Base-by-base conservation (phyloP, 1,140 invertebrate genomes). In the Danaus plexippus region DNA sequence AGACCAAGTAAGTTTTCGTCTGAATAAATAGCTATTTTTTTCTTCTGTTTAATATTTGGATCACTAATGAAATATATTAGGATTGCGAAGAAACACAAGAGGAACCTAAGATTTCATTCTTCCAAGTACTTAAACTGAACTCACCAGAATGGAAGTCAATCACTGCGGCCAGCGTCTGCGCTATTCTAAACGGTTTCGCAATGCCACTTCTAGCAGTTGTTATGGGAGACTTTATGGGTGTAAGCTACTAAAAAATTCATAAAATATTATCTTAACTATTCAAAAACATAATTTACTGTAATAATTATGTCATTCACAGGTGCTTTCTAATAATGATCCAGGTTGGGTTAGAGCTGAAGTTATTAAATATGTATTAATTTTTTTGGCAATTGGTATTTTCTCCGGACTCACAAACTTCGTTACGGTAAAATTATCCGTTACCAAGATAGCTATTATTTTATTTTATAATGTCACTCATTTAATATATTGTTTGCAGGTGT, bases 181-280 rank as follows among this genome's bases (percentile, higher is more conserved):
- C 94, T 0, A 62, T 92, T 0, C 69, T 95, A 9, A 91, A 90
- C 66, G 95, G 95, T 6, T 89, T 89, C 50, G 88, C 91, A 44
- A 92, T 94, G 87, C 95, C 95, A 1, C 69, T 92, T 0, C 94
- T 95, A 75, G 92, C 94, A 1, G 85, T 96, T 50, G 85, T 96
- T 13, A 92, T 96, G 64, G 92, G 94, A 51, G 92, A 95, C 77
- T 92, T 97, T 67, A 88, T 96, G 59, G 90, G 91, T 8, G 86
- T 87, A 71, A 82, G 73, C 71, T 11, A 22, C 52, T 45, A 32
- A 32, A 4, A 32, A 32, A 4, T 51, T 52, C 9, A 45, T 32
- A n/a, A 47, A 47, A 47, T 43, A 18, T 5, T n/a, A 32, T 54
- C 61, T 47, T 9, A 45, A 52, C 10, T 22, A 9, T 46, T 46